A percentile compares a stretch with the other conserved stretches of the same genome.
phyloP scores from a whole-genome alignment of 2,888 invertebrate species.

The Kryphioiulus occultus region DNA sequence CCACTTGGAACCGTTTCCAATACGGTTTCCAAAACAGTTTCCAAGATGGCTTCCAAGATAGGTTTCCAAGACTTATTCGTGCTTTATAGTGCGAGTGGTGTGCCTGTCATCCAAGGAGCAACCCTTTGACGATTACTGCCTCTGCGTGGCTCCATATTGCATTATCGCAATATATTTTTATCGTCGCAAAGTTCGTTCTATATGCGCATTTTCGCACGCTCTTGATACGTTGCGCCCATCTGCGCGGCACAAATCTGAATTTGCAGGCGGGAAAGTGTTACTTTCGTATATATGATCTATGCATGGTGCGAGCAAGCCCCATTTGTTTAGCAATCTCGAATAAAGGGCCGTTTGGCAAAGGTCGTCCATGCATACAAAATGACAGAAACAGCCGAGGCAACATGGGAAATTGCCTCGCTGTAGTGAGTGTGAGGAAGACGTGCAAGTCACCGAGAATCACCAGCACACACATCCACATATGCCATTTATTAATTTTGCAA shows the following conservation, averaged over 20 bases:
- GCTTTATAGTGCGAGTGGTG: background rate
- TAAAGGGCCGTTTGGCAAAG: conserved; percentile 44
- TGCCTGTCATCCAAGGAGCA: background rate
- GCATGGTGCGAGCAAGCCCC: conserved; percentile 45
- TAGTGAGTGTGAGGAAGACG: conserved; percentile 28
- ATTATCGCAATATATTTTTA: conserved; percentile 26
- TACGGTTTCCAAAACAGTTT: too few species aligned
- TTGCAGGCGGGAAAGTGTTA: background rate
- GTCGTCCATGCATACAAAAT: conserved; percentile 50
- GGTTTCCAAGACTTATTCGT: background rate
- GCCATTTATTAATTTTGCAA: conserved; percentile 48
- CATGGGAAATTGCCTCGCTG: background rate
- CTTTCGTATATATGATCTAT: conserved; percentile 6
- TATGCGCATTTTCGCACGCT: background rate
- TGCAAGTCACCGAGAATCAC: conserved; percentile 46
- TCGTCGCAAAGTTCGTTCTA: background rate
- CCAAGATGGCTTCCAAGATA: too few species aligned
- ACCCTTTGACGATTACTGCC: background rate
- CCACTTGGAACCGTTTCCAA: too few species aligned
- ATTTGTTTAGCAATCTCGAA: conserved; percentile 48
- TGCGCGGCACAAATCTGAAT: conserved; percentile 39
- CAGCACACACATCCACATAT: background rate
- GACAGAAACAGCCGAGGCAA: conserved; percentile 43
- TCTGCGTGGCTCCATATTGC: conserved; percentile 13
- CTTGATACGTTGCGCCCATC: background rate